Evolutionary conservation across 2,888 invertebrate species (phyloP), one percentile per base, ranked within the genome.

Genomic region (Syrphus vitripennis): DNA sequence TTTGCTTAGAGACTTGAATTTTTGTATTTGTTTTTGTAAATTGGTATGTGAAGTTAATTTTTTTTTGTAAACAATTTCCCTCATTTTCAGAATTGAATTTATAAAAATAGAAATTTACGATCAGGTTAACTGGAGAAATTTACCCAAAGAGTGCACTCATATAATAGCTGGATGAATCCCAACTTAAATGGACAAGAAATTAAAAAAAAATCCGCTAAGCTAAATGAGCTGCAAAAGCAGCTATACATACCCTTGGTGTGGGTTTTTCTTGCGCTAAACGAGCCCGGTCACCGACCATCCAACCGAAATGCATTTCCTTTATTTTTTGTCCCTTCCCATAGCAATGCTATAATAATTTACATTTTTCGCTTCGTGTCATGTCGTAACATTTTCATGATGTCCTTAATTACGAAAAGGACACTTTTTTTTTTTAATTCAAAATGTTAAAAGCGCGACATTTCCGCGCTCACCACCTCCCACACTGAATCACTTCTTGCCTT

Each of bases 371-470:
- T 75, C 70, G 69, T 86, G 86, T 86, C 82, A 86, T 86, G 86
- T 86, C 86, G 74, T 78, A 77, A 86, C 86, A 82, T 77, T 82
- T 86, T 86, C 86, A 86, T 86, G 86, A 86, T 82, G 82, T 82
- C 86, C 86, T 82, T 86, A 86, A 86, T 86, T 86, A 86, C 86
- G 63, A 70, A 82, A 78, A 78, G 86, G 78, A 78, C 77, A 70
- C 45, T 80, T 86, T 84, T 69, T 50, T 55, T 70, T 79, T 53
- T 9, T 29, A n/a, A 37, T 48, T 67, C 9, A 31, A 50, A 82
- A 82, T 74, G 82, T 69, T 40, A 24, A 79, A 70, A 79, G 80
- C 65, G 45, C 70, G 50, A 63, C 72, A 69, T 57, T 63, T 29
- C n/a, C 37, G 53, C 75, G n/a, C n/a, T n/a, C n/a, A n/a, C 19